Evolutionary conservation across 1,140 invertebrate species (phyloP), one percentile per base, ranked within the genome.

Genomic region (Solenopsis invicta): DNA sequence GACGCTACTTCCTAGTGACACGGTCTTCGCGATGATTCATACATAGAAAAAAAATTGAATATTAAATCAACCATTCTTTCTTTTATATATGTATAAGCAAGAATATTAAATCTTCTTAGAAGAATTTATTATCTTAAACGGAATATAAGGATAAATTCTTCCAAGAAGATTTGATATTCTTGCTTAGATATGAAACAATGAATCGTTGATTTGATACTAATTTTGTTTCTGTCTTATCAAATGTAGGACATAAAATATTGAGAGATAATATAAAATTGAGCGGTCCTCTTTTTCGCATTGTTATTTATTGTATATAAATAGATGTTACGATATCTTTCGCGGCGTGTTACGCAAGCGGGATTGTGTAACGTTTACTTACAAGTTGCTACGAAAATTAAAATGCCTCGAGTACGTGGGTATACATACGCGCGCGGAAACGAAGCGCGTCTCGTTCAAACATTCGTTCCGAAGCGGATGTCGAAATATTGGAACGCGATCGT

Each of bases 291-390:
- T 9, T 56, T 66, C 12, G 13, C 34, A 54, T 54, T n/a, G n/a
- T 24, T 13, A 24, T 50, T 48, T 54, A n/a, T 29, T 24, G 5
- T 13, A 71, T 75, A 75, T 34, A 37, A 74, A 24, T 21, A 61
- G 29, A 75, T 81, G 24, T n/a, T 41, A 34, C 50, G 50, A 81
- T 29, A 54, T 56, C 5, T 41, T 37, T 41, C 50, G 16, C 9
- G n/a, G n/a, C 34, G 13, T 41, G 24, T 72, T 72, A 72, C 24
- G 69, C 45, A 72, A 72, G 69, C 41, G 66, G 16, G 41, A 72
- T 72, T 72, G 69, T 29, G 16, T 21, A 69, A 69, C 41, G 13
- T 69, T 69, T 45, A 45, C 54, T 45, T 76, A 45, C 54, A 34
- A 45, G n/a, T 80, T 21, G 16, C 34, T 13, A 13, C 10, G 4